Evolutionary conservation across 2,113 vertebrate genomes (phyloP), one percentile per base, ranked within the genome.

Genomic region (Mirza zaza): DNA sequence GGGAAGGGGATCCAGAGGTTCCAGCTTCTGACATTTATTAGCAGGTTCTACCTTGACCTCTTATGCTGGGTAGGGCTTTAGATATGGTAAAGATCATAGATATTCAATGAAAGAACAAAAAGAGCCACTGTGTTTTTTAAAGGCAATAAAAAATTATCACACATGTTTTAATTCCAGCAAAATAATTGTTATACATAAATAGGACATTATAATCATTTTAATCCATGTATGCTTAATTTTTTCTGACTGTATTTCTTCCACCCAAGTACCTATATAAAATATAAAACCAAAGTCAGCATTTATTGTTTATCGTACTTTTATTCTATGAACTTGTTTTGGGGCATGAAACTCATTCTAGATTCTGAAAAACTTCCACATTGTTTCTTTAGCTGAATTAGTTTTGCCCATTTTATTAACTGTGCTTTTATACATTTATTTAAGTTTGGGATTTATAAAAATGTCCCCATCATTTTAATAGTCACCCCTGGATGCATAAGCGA

Each of bases 381-480:
- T 96, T 63, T 96, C 75, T 97, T 84, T 92, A 90, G 75, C 42
- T 63, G 67, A 73, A 23, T 90, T 85, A 83, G 36, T 29, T 96
- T 92, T 95, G n/a, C 68, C 55, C 45, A 4, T 88, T 96, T 96
- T 95, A 71, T 65, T 80, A 89, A 73, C 90, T 79, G 68, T 77
- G 36, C 45, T 71, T 95, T 96, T 95, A 63, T 82, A 57, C 42
- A 82, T 97, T 77, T 96, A 87, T 95, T 94, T 98, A 90, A 95
- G 91, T 97, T 92, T 93, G 48, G 63, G 45, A 87, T 94, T 96
- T 97, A 90, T 90, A 93, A 87, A 96, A 97, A 95, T 84, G 77
- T 67, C 90, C 59, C 83, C 21, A 42, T 95, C 65, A 95, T 96
- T 97, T 97, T 96, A 97, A 93, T 87, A 81, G 84, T 96, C 87